Percentiles rank a stretch among this genome's conserved stretches.
Evolutionary conservation across 1,140 invertebrate species (phyloP).

Genomic region (Drosophila miranda): DNA sequence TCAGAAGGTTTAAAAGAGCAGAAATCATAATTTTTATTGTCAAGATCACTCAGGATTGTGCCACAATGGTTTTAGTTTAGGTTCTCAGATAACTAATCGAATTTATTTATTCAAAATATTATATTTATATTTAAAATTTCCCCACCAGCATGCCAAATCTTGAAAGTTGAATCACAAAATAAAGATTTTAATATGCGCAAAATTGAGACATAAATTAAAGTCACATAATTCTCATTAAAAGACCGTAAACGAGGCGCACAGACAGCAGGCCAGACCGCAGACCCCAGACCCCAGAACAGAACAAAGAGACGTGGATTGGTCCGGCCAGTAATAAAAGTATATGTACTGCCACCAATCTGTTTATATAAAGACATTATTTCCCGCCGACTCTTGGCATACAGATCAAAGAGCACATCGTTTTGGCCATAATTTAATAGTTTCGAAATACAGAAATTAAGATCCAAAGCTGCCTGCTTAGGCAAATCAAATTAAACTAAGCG

Average conservation of each 20-base stretch:
- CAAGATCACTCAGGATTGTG: no score
- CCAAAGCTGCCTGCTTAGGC: conserved; percentile 61
- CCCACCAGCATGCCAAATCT: neutral
- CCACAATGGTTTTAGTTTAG: no score
- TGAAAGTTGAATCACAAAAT: conserved; percentile 28
- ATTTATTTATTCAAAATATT: no score
- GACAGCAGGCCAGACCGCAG: conserved; percentile 6
- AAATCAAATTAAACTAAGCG: conserved; percentile 73
- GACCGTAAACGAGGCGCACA: conserved; percentile 58
- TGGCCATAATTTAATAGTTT: conserved; percentile 80
- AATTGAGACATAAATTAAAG: conserved; percentile 81
- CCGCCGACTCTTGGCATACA: conserved; percentile 57
- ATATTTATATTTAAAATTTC: conserved; percentile 11
- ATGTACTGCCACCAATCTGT: conserved; percentile 2
- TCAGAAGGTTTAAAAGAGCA: no score
- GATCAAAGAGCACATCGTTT: conserved; percentile 76
- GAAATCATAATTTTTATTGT: no score
- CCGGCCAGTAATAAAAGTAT: conserved; percentile 41
- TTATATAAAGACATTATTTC: neutral
- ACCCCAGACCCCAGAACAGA: conserved; percentile 9
- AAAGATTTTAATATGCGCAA: conserved; percentile 75
- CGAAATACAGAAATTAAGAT: conserved; percentile 56
- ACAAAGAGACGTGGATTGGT: conserved; percentile 16
- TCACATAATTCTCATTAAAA: conserved; percentile 80
- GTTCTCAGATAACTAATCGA: no score